A percentile compares a stretch with the other conserved stretches of the same genome.
Evolutionary conservation across 2,888 invertebrate species (phyloP).

Genomic region (Octonoba sinensis): DNA sequence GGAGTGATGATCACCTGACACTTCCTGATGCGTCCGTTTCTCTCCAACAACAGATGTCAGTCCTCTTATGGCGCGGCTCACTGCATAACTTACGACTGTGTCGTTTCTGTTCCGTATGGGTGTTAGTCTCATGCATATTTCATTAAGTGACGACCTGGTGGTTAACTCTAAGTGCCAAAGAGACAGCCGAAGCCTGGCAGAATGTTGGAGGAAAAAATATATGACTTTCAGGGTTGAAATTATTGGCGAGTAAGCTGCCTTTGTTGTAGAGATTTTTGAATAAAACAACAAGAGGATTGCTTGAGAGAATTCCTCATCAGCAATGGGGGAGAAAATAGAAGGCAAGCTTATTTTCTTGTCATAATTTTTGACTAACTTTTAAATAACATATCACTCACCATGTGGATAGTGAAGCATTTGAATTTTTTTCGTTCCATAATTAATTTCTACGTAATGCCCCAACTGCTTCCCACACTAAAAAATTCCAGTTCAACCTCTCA

Average conservation of each 20-base stretch:
- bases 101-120: conserved; percentile 26
- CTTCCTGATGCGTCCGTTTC: conserved; percentile 34
- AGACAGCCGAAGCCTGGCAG: conserved; percentile 26
- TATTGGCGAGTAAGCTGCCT: conserved; percentile 28
- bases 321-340: no score
- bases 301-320: no score
- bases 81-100: conserved; percentile 64
- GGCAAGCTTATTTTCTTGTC: no score
- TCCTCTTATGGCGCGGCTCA: conserved; percentile 55
- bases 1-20: conserved; percentile 58
- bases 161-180: conserved; percentile 59
- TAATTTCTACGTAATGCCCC: no score
- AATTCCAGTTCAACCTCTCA: no score
- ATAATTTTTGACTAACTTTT: no score
- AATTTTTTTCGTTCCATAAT: no score
- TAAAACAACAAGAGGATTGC: no score
- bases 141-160: conserved; percentile 62
- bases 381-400: no score
- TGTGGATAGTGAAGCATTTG: no score
- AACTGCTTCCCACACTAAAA: no score
- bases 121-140: conserved; percentile 56
- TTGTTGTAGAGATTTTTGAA: no score
- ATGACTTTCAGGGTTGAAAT: conserved; percentile 5
- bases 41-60: conserved; percentile 51
- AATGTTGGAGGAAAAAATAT: conserved; percentile 6